These are phyloP conservation scores for Trochalopteron elliotii DNA, from an alignment of 2,113 vertebrate genomes.

Conservation along the genomic window DNA sequence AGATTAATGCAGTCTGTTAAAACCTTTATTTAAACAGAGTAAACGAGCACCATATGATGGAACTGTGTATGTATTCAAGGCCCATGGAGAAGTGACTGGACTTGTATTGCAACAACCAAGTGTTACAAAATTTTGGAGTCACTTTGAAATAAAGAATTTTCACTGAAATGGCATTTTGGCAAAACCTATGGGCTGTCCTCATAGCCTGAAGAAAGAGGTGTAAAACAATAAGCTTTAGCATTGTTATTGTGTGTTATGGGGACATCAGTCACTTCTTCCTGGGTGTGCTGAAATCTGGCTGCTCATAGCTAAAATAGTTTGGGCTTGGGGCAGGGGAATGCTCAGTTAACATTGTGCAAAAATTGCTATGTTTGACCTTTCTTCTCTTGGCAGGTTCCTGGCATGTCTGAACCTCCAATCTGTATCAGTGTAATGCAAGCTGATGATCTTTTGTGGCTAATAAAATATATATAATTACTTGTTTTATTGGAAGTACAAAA, in stretches of 20 bases:
- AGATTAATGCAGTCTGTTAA: background rate
- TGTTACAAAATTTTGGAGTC: background rate
- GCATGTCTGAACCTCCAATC: background rate
- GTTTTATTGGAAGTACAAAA: background rate
- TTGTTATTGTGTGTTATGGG: background rate
- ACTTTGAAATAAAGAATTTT: background rate
- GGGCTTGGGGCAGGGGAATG: background rate
- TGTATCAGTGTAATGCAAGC: background rate
- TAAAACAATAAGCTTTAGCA: background rate
- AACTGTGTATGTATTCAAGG: background rate
- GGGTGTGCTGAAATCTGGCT: background rate
- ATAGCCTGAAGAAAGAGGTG: background rate
- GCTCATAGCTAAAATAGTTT: rapidly evolving
- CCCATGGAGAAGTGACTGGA: background rate
- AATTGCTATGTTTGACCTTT: background rate
- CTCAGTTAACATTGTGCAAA: background rate
- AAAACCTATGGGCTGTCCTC: background rate
- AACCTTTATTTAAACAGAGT: background rate
- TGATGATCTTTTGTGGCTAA: conserved; percentile 3
- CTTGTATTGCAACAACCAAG: background rate
- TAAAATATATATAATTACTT: conserved; percentile 47
- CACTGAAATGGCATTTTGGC: background rate
- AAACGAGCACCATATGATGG: background rate
- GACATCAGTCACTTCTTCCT: background rate
- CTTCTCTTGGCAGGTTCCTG: conserved; percentile 53